Evolutionary conservation across 2,797 vertebrate species (phyloP), one percentile per base, ranked within the genome.

Genomic region (Aythya fuligula): DNA sequence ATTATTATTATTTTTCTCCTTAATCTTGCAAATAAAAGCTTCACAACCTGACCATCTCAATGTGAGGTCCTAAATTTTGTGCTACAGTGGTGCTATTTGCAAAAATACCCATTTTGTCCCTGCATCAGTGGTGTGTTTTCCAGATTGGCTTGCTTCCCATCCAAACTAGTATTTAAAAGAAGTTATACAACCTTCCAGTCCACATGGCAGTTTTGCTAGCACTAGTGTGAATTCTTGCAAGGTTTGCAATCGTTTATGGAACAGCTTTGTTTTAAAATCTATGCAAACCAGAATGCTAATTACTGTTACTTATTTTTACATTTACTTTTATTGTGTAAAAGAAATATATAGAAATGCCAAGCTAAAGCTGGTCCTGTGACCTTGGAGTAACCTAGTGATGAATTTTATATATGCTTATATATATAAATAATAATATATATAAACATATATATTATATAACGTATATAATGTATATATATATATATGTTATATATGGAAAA

Each of bases 41-140:
- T 87, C 69, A 62, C n/a, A 57, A 85, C 25, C 34, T 61, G 70
- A 34, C 66, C 71, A 77, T 76, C 74, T 64, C 72, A 67, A 32
- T 91, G 58, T 85, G 60, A 71, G 77, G 61, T 91, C 80, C 38
- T 67, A 71, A 90, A 94, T 76, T 89, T 94, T 15, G 3, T 92
- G 36, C 64, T 70, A 83, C 38, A 85, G 61, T 64, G 74, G 32
- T 28, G 45, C 25, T 73, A 70, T 91, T 95, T 82, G 54, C 64
- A 93, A 92, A 94, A 92, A 81, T 62, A 82, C 2, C 34, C 3
- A 3, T 53, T 93, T 92, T 72, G 22, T 25, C 25, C 22, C 34
- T 83, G 51, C 28, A 70, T 11, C 4, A 9, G 47, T 81, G 56
- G 24, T 6, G 3, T 62, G 65, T 86, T 89, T 89, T 85, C 49